phyloP scores from a whole-genome alignment of 2,113 vertebrate species.

The Callorhinus ursinus region DNA sequence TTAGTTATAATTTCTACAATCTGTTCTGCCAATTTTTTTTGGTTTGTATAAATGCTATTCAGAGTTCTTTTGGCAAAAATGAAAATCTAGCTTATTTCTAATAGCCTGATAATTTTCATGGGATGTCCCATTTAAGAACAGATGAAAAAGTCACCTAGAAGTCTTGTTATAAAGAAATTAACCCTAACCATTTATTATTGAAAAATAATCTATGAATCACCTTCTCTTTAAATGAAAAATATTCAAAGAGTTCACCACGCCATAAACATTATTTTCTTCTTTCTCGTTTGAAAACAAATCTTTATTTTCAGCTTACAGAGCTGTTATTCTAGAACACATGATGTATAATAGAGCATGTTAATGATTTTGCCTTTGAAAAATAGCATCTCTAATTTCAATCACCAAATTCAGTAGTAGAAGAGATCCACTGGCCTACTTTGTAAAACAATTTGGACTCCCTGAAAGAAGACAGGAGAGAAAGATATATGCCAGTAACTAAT shows the following conservation, averaged over 20 bases:
- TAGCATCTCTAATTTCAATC: background rate
- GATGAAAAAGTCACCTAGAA: background rate
- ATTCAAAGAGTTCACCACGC: background rate
- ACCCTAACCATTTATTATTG: background rate
- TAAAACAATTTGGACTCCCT: background rate
- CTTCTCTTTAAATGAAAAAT: background rate
- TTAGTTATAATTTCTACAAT: slow-evolving; percentile 78
- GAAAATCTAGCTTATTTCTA: slow-evolving; percentile 66
- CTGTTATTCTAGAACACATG: background rate
- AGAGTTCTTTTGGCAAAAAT: slow-evolving; percentile 64
- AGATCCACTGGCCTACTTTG: background rate
- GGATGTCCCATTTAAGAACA: slow-evolving; percentile 48
- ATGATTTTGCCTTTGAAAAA: slow-evolving; percentile 9
- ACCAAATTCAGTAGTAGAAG: background rate
- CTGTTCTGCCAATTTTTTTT: slow-evolving; percentile 76
- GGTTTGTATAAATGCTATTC: slow-evolving; percentile 74
- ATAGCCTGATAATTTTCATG: slow-evolving; percentile 61
- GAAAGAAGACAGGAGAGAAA: background rate
- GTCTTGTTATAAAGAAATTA: background rate
- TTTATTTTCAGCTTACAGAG: slow-evolving; percentile 20
- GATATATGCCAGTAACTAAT: background rate
- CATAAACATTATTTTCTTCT: background rate
- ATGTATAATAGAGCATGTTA: background rate
- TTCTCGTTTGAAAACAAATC: slow-evolving; percentile 45
- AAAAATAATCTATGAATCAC: background rate